Conservation (phyloP, 2,113 vertebrate species). For the Melospiza melodia region DNA sequence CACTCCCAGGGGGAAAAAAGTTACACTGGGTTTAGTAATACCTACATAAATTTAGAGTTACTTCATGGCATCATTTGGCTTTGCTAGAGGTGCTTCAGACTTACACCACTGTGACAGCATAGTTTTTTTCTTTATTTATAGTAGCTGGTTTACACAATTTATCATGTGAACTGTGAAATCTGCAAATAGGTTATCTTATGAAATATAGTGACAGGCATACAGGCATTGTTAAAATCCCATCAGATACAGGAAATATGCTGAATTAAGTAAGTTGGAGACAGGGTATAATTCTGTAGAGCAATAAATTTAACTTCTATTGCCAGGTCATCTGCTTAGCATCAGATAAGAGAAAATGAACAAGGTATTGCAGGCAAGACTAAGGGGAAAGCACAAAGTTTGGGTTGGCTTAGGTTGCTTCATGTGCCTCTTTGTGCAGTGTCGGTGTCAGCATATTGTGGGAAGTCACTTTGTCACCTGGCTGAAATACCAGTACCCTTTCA, state of each 20-base stretch:
- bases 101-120: background rate
- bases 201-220: background rate
- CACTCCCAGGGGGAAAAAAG: background rate
- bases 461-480: background rate
- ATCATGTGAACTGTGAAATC: conserved; percentile 31
- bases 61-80: background rate
- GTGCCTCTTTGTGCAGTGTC: background rate
- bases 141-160: conserved; percentile 33
- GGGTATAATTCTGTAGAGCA: background rate
- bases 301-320: background rate
- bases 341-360: background rate
- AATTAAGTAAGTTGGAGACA: background rate
- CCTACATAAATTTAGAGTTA: background rate
- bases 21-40: background rate
- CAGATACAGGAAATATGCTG: background rate
- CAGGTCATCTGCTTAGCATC: background rate
- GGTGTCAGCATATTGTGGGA: background rate
- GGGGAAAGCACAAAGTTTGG: background rate
- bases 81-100: conserved; percentile 22
- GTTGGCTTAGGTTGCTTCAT: background rate
- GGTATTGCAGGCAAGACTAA: background rate
- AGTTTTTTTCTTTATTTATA: conserved; percentile 15
- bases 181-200: background rate
- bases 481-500: background rate
- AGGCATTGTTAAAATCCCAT: background rate